A percentile compares a stretch with the other conserved stretches of the same genome.
Evolutionary conservation across 2,113 vertebrate genomes (phyloP).

Genomic region (Coracopsis vasa): DNA sequence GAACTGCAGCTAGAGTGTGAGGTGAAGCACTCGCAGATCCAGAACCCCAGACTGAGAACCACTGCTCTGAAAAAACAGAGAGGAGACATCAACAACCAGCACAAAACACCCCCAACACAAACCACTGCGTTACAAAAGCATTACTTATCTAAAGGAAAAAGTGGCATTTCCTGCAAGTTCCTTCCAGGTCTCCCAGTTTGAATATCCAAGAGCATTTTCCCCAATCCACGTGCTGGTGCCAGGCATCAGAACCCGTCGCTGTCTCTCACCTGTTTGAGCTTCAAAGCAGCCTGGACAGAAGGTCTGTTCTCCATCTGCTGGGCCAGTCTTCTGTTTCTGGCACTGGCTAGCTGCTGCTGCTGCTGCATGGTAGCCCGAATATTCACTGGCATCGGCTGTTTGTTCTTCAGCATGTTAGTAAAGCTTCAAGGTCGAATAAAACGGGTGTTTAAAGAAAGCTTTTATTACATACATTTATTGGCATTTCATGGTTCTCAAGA

Average conservation of each 20-base stretch:
- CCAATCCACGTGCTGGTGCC: not conserved
- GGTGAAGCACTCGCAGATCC: not conserved
- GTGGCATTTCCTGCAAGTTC: not conserved
- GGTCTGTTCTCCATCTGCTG: slow-evolving; percentile 99
- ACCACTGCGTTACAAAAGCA: not conserved
- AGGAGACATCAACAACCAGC: slow-evolving; percentile 28
- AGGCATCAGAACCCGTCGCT: not conserved
- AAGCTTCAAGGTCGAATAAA: slow-evolving; percentile 97
- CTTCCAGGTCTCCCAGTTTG: not conserved
- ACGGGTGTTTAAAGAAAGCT: slow-evolving; percentile 83
- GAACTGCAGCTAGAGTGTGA: not conserved
- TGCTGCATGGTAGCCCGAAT: slow-evolving; percentile 98
- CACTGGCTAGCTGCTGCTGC: slow-evolving; percentile 94
- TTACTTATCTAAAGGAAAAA: not conserved
- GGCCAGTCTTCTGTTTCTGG: slow-evolving; percentile 95
- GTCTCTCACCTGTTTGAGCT: slow-evolving; percentile 93
- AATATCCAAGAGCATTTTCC: not conserved
- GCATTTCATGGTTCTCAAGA: slow-evolving; percentile 80
- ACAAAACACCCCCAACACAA: not conserved
- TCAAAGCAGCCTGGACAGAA: slow-evolving; percentile 95
- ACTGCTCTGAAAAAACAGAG: slow-evolving; percentile 51
- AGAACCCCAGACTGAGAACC: not conserved
- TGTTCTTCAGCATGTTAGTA: slow-evolving; percentile 99
- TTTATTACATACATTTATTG: slow-evolving; percentile 76
- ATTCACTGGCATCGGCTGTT: slow-evolving; percentile 95